phyloP scores from a whole-genome alignment of 2,113 vertebrate species.

The Lota lota region DNA sequence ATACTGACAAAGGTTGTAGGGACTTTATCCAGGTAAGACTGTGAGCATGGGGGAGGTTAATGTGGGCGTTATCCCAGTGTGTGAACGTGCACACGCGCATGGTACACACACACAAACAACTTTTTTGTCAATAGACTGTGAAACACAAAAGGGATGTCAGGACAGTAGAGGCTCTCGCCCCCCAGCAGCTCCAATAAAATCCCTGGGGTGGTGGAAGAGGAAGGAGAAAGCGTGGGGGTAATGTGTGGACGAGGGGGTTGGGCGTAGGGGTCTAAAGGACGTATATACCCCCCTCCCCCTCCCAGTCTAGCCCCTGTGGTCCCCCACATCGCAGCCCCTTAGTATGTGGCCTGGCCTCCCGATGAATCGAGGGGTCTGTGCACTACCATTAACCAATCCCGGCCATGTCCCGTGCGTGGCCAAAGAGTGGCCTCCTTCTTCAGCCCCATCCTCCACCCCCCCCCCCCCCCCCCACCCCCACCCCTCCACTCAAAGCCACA shows the following conservation, averaged over 20 bases:
- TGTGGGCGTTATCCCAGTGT: too few relatives aligned
- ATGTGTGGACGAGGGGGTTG: background rate
- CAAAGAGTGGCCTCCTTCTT: slow-evolving; percentile 18
- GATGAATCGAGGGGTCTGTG: slow-evolving; percentile 49
- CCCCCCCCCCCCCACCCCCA: background rate
- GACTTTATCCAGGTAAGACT: slow-evolving; percentile 21
- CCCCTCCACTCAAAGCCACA: slow-evolving; percentile 2
- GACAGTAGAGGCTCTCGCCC: background rate
- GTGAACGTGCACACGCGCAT: background rate
- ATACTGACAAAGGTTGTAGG: slow-evolving; percentile 10
- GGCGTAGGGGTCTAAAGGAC: background rate
- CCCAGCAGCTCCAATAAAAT: slow-evolving; percentile 16
- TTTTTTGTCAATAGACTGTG: slow-evolving; percentile 10
- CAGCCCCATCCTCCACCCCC: background rate
- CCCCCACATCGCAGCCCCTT: too few relatives aligned
- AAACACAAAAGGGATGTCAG: slow-evolving; percentile 20
- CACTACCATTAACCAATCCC: slow-evolving; percentile 50
- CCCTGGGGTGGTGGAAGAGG: background rate
- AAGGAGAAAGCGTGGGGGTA: background rate
- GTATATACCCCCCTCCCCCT: background rate
- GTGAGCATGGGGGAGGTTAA: slow-evolving; percentile 23
- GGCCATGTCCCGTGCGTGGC: slow-evolving; percentile 17
- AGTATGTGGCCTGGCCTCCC: slow-evolving; percentile 32
- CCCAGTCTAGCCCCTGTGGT: too few relatives aligned
- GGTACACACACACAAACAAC: background rate